Percentiles rank a stretch among this genome's conserved stretches.
Evolutionary conservation across 2,888 invertebrate genomes (phyloP).

Genomic region (Philereme transversata): DNA sequence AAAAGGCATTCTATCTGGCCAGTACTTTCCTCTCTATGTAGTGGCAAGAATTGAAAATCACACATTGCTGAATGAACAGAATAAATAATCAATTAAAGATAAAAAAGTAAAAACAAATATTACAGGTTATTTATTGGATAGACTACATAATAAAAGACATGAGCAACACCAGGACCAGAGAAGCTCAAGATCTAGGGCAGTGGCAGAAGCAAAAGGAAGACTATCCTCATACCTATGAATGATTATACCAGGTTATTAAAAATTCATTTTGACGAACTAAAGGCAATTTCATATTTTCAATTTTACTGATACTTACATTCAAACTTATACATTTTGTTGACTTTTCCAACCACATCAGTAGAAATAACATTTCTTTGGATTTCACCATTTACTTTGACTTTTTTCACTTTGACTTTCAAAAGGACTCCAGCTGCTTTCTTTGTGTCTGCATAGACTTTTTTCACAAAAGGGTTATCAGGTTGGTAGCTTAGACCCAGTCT

Average conservation of each 20-base stretch:
- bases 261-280: too few species aligned
- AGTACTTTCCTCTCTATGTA: conserved; percentile 69
- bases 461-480: conserved; percentile 91
- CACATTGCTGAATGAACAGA: conserved; percentile 86
- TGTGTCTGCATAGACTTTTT: conserved; percentile 89
- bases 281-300: neutral
- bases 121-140: too few species aligned
- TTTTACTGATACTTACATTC: conserved; percentile 79
- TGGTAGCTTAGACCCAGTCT: conserved; percentile 90
- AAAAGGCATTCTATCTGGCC: conserved; percentile 84
- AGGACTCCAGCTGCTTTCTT: conserved; percentile 87
- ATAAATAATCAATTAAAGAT: too few species aligned
- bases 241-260: too few species aligned
- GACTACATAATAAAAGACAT: too few species aligned
- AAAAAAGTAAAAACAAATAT: too few species aligned
- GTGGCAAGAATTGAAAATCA: conserved; percentile 96
- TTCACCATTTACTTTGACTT: conserved; percentile 67
- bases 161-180: too few species aligned
- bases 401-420: conserved; percentile 88
- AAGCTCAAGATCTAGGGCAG: too few species aligned
- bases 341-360: conserved; percentile 84
- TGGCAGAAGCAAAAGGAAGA: too few species aligned
- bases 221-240: too few species aligned
- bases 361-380: conserved; percentile 69
- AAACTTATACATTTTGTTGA: conserved; percentile 86